Percentiles rank a stretch among this genome's conserved stretches.
These are phyloP conservation scores for Eutolmus rufibarbis DNA, from an alignment of 2,888 invertebrate genomes.

Conservation along the genomic window DNA sequence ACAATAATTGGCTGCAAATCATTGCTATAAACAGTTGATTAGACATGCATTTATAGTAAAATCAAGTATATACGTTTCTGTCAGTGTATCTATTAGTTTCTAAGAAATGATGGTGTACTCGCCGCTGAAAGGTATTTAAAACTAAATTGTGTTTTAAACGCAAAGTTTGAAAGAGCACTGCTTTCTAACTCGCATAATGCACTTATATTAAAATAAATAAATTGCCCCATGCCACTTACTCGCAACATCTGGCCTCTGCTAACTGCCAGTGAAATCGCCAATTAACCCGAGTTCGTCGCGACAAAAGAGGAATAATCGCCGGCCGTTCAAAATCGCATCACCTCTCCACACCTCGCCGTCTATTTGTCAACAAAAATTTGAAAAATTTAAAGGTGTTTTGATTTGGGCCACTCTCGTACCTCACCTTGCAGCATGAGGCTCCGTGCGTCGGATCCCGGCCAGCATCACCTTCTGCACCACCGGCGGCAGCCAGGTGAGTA, in stretches of 20 bases:
- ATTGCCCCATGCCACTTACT: not conserved
- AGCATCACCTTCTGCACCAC: not conserved
- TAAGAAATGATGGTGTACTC: not conserved
- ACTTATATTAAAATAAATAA: not conserved
- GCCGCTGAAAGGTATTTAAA: not conserved
- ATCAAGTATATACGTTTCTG: too few species aligned
- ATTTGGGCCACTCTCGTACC: not conserved
- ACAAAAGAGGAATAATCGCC: not conserved
- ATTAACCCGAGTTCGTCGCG: not conserved
- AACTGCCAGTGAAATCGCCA: not conserved
- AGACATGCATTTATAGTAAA: too few species aligned
- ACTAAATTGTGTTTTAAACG: not conserved
- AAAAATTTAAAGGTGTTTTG: not conserved
- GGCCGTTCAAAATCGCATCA: not conserved
- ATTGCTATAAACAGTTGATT: too few species aligned
- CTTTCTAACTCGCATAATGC: not conserved
- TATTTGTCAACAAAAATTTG: slow-evolving; percentile 1
- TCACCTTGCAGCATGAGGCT: not conserved
- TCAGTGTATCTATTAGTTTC: too few species aligned
- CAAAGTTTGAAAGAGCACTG: not conserved
- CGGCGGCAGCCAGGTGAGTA: not conserved
- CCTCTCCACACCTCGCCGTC: not conserved
- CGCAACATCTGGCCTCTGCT: not conserved
- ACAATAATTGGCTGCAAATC: too few species aligned
- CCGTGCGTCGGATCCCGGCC: not conserved